Conservation (phyloP, 2,113 vertebrate species). For the Micronisus gabar region DNA sequence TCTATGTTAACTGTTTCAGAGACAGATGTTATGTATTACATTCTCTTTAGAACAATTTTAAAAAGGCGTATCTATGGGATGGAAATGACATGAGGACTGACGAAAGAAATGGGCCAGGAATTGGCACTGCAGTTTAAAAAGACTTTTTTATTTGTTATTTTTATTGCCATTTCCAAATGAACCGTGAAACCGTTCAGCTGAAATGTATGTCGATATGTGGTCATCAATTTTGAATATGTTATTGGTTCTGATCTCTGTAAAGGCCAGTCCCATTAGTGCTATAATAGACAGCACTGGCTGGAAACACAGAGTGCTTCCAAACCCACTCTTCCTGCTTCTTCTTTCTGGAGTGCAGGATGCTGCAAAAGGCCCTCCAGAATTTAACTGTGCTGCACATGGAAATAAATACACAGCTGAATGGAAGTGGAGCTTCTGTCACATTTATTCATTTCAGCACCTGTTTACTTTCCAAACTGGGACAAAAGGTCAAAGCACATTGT, state of each 20-base stretch:
- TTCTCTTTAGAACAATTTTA: not conserved
- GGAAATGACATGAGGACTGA: not conserved
- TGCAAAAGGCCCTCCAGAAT: not conserved
- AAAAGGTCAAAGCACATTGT: not conserved
- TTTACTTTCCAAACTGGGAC: not conserved
- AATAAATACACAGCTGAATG: not conserved
- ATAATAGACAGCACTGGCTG: not conserved
- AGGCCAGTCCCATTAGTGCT: not conserved
- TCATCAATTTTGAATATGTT: not conserved
- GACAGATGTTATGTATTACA: not conserved
- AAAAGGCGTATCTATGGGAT: fast-evolving
- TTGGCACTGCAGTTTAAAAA: not conserved
- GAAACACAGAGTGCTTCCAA: not conserved
- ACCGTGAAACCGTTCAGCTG: not conserved
- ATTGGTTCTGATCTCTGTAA: not conserved
- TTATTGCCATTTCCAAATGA: not conserved
- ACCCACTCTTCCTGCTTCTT: not conserved
- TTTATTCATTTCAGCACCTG: conserved; percentile 1
- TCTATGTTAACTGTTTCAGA: not conserved
- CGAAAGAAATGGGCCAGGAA: not conserved
- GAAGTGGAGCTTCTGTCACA: not conserved
- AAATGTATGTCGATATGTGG: not conserved
- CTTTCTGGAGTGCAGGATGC: not conserved
- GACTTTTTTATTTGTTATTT: not conserved
- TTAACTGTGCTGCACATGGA: not conserved